A percentile compares a stretch with the other conserved stretches of the same genome.
Evolutionary conservation across 2,113 vertebrate species (phyloP).

Genomic region (Dasyprocta punctata): DNA sequence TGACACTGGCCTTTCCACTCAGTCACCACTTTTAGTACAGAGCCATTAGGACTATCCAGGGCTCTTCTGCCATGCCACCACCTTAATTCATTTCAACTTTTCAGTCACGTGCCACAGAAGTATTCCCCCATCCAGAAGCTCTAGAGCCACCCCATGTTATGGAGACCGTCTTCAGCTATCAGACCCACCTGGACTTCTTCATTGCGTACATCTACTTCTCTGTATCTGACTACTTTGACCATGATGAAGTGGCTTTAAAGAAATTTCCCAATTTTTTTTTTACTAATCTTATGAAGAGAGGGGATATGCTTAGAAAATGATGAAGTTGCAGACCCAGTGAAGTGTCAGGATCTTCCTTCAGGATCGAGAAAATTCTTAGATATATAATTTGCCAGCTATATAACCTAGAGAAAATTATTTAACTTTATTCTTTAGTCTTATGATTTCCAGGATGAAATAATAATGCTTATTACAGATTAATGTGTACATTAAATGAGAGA

Average conservation of each 20-base stretch:
- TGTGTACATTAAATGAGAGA: background rate
- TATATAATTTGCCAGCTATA: background rate
- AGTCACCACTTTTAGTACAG: background rate
- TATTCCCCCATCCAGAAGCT: no score
- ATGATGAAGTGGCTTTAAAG: background rate
- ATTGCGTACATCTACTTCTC: background rate
- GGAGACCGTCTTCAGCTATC: no score
- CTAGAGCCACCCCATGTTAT: no score
- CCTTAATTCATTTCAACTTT: no score
- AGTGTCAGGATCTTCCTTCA: background rate
- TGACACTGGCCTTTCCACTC: background rate
- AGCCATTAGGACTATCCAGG: background rate
- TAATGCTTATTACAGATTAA: background rate
- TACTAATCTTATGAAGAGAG: background rate
- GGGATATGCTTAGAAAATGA: background rate
- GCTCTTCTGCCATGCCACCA: no score
- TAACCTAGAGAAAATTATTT: background rate
- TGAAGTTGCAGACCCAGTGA: background rate
- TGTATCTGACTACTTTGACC: background rate
- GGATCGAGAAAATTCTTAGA: background rate
- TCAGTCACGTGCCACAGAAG: no score
- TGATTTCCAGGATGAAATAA: background rate
- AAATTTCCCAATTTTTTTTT: background rate
- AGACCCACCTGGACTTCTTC: background rate
- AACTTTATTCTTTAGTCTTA: background rate